Evolutionary conservation across 2,797 vertebrate species (phyloP).

Genomic region (Protosalanx chinensis): DNA sequence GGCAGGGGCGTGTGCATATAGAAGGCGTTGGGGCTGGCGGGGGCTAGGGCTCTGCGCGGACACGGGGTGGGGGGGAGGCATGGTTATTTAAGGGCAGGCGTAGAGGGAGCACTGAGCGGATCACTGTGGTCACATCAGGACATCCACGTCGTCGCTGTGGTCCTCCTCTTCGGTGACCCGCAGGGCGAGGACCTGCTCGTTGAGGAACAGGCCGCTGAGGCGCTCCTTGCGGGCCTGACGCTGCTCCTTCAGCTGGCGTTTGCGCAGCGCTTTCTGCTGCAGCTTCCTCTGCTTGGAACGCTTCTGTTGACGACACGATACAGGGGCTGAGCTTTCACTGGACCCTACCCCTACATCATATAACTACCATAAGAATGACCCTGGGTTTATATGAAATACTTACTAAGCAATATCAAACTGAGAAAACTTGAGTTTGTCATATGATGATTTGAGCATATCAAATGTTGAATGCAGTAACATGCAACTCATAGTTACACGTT

Average conservation of each 20-base stretch:
- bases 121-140: conserved; percentile 94
- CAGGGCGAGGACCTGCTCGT: conserved; percentile 95
- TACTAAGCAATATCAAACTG: too few species aligned
- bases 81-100: conserved; percentile 61
- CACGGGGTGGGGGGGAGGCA: background rate
- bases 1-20: conserved; percentile 4
- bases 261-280: conserved; percentile 95
- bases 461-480: too few species aligned
- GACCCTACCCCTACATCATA: background rate
- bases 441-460: too few species aligned
- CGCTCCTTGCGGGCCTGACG: conserved; percentile 95
- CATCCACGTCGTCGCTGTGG: conserved; percentile 87
- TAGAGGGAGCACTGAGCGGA: conserved; percentile 84
- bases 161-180: conserved; percentile 94
- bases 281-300: conserved; percentile 96
- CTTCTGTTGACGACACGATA: conserved; percentile 75
- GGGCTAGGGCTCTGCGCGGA: background rate
- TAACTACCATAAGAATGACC: background rate
- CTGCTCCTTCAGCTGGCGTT: conserved; percentile 96
- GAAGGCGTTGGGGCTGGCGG: conserved; percentile 15
- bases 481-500: too few species aligned
- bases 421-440: too few species aligned
- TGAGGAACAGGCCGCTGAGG: conserved; percentile 95
- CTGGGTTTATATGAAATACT: too few species aligned
- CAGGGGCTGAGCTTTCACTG: background rate